These are phyloP conservation scores for Aepyceros melampus DNA, from an alignment of 2,113 vertebrate genomes.

Conservation along the genomic window DNA sequence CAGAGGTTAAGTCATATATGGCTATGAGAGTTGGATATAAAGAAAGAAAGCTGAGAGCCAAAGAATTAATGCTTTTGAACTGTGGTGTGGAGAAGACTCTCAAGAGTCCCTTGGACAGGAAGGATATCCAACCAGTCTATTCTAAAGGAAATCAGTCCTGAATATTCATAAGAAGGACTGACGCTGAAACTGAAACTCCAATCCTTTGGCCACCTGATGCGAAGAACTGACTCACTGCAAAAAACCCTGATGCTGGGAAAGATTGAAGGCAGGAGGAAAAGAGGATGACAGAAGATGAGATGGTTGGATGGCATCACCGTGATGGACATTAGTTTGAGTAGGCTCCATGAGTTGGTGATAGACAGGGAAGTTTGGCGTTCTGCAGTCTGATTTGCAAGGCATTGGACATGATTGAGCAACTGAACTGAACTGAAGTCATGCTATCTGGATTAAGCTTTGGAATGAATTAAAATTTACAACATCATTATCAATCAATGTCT, in stretches of 20 bases:
- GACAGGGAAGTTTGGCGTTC: neutral
- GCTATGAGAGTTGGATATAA: neutral
- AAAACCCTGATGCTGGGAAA: neutral
- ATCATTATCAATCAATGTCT: neutral
- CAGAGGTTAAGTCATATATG: neutral
- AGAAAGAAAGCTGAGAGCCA: neutral
- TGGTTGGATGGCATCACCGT: neutral
- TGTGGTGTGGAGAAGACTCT: neutral
- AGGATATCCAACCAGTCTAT: neutral
- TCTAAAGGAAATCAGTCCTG: neutral
- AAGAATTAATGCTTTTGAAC: neutral
- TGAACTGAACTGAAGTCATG: neutral
- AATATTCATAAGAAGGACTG: neutral
- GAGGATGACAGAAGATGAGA: neutral
- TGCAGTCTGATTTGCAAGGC: neutral
- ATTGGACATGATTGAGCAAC: neutral
- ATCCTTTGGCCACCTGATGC: neutral
- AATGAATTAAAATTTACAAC: slow-evolving; percentile 18
- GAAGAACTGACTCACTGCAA: neutral
- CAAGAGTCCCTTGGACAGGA: neutral
- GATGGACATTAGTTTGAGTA: neutral
- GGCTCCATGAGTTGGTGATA: neutral
- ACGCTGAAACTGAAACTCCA: neutral
- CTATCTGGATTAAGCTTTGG: neutral
- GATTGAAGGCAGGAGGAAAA: neutral